Evolutionary conservation across 2,888 invertebrate species (phyloP).

Genomic region (Orthosia gothica): DNA sequence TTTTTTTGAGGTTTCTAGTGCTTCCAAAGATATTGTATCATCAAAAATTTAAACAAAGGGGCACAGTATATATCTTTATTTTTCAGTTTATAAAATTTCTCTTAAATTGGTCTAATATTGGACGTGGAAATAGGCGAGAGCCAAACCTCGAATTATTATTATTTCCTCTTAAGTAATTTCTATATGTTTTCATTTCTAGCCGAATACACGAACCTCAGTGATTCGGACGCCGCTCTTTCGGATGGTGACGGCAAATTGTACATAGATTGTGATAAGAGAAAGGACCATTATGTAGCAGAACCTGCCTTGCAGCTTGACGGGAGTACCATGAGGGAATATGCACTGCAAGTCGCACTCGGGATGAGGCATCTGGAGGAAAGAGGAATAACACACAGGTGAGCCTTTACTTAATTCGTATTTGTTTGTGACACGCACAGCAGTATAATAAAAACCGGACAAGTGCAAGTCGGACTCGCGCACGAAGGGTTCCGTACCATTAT

Average conservation of each 20-base stretch:
- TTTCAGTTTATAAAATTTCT: too few species aligned
- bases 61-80: too few species aligned
- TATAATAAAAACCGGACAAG: too few species aligned
- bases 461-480: too few species aligned
- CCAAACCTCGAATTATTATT: too few species aligned
- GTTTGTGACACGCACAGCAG: background rate
- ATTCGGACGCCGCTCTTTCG: conserved; percentile 81
- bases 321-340: conserved; percentile 93
- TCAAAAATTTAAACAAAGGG: too few species aligned
- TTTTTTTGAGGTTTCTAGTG: too few species aligned
- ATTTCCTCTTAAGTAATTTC: background rate
- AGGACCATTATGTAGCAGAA: conserved; percentile 87
- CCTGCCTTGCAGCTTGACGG: conserved; percentile 86
- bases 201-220: conserved; percentile 90
- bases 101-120: too few species aligned
- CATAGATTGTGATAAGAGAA: conserved; percentile 66
- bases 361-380: conserved; percentile 95
- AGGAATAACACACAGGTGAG: conserved; percentile 94
- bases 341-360: conserved; percentile 95
- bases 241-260: conserved; percentile 78
- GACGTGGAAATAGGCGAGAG: too few species aligned
- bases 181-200: conserved; percentile 80
- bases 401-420: background rate
- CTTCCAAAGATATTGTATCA: too few species aligned
- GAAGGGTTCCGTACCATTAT: too few species aligned